Evolutionary conservation across 2,888 invertebrate genomes (phyloP), one percentile per base, ranked within the genome.

Genomic region (Eilema griseolum): DNA sequence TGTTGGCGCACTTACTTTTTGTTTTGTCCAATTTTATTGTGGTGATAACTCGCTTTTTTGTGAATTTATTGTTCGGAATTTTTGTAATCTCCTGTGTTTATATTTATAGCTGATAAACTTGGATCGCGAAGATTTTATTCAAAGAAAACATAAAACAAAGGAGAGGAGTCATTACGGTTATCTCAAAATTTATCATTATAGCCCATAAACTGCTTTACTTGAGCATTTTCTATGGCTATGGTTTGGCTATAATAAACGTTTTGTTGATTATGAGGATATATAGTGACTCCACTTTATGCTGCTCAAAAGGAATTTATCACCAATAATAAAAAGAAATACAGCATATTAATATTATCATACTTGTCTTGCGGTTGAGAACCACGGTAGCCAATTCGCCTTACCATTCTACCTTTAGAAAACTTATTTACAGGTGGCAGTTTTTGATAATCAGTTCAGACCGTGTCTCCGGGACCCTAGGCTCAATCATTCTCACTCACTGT

Each of bases 21-120:
- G 82, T 79, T 82, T 83, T 73, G 74, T 83, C 72, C 79, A 74
- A 79, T 83, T 82, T 82, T 79, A 81, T 73, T 81, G 82, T 61
- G 81, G 82, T 77, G 73, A 79, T 79, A 77, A 77, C 72, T 83
- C 71, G 74, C 67, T 71, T 80, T 81, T 81, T 77, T 69, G 61
- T 31, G 46, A 81, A 83, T 83, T 83, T 81, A 81, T 81, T 69
- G 72, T 76, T 73, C 70, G 66, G 62, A 70, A 70, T 78, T 83
- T 81, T 83, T 80, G 71, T 83, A 78, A 83, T 81, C 74, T 81
- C 56, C 63, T 60, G 26, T 69, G 56, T 81, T 78, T 76, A 76
- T 70, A 78, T 81, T 83, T 81, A 76, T 67, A 67, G 68, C 72
- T 73, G 66, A 72, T 74, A 57, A 72, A 70, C 61, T 24, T 37